Evolutionary conservation across 2,888 invertebrate genomes (phyloP).

Genomic region (Ceraclea dissimilis): DNA sequence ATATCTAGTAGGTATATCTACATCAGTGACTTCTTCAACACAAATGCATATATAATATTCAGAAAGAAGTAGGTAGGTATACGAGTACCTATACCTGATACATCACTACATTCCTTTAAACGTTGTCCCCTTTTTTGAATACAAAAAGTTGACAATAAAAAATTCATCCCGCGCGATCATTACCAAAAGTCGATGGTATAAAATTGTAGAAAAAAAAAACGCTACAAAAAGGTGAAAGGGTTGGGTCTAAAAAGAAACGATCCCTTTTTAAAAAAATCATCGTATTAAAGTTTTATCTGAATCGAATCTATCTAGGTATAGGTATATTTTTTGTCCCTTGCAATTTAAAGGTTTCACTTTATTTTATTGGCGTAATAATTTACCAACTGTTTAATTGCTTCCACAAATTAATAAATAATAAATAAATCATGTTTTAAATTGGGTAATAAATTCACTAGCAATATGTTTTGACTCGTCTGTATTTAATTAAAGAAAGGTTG

Average conservation of each 20-base stretch:
- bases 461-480: neutral
- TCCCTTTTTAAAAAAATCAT: no score
- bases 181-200: no score
- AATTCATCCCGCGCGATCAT: no score
- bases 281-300: no score
- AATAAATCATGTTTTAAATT: neutral
- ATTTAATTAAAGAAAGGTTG: neutral
- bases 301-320: neutral
- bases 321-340: neutral
- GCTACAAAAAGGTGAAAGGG: neutral
- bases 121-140: no score
- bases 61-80: no score
- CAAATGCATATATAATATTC: no score
- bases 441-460: neutral
- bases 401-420: neutral
- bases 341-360: neutral
- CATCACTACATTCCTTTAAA: no score
- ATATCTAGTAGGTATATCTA: no score
- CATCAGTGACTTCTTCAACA: no score
- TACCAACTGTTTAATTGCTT: neutral
- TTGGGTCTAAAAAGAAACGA: neutral
- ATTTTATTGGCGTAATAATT: neutral
- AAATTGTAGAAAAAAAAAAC: neutral
- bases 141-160: no score
- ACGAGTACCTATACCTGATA: no score